A percentile compares a stretch with the other conserved stretches of the same genome.
Evolutionary conservation across 2,113 vertebrate genomes (phyloP).

Genomic region (Pristiophorus japonicus): DNA sequence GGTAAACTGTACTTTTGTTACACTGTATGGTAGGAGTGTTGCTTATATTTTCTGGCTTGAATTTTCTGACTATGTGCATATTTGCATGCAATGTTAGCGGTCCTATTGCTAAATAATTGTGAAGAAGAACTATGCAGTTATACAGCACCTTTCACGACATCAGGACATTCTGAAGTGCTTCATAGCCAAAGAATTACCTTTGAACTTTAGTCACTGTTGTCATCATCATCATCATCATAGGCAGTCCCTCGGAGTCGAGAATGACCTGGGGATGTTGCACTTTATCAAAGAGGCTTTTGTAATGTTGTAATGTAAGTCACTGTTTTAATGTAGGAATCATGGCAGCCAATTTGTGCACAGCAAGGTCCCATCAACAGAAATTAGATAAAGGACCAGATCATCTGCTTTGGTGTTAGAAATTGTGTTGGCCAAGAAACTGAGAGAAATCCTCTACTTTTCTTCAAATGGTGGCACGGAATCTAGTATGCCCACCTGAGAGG

Average conservation of each 20-base stretch:
- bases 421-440: not conserved
- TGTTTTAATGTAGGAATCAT: not conserved
- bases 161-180: not conserved
- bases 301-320: too few relatives aligned
- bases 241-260: too few relatives aligned
- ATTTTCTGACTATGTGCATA: not conserved
- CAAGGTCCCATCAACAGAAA: not conserved
- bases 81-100: not conserved
- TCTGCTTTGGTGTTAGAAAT: not conserved
- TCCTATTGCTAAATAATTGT: not conserved
- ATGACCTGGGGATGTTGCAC: too few relatives aligned
- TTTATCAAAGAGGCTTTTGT: too few relatives aligned
- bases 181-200: not conserved
- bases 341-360: not conserved
- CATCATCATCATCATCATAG: too few relatives aligned
- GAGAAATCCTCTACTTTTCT: not conserved
- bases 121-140: not conserved
- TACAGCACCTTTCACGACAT: not conserved
- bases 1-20: not conserved
- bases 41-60: not conserved
- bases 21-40: not conserved
- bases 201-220: not conserved
- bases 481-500: not conserved
- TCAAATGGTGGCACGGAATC: not conserved
- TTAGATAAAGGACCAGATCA: not conserved